Percentiles rank a stretch among this genome's conserved stretches.
Evolutionary conservation across 1,140 invertebrate genomes (phyloP).

Genomic region (Acromyrmex heyeri): DNA sequence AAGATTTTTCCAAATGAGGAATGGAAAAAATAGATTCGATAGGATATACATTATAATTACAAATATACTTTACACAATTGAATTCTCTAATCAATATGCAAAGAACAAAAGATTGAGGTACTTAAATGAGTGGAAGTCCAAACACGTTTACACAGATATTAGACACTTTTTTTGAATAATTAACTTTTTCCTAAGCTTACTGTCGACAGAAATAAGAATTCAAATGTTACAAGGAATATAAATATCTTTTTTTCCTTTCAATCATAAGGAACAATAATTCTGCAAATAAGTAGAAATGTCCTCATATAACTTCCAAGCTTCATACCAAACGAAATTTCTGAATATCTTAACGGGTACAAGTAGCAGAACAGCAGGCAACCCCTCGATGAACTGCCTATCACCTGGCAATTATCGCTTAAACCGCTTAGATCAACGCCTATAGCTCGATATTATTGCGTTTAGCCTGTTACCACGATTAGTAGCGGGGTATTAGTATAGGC

Average conservation of each 20-base stretch:
- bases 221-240: not conserved
- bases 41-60: not conserved
- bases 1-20: not conserved
- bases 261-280: conserved; percentile 3
- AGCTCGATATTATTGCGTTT: conserved; percentile 79
- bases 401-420: conserved; percentile 78
- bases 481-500: conserved; percentile 78
- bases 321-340: not conserved
- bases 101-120: not conserved
- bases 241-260: not conserved
- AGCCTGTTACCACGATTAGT: conserved; percentile 79
- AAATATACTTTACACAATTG: conserved; percentile 4
- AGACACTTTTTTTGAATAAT: not conserved
- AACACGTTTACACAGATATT: not conserved
- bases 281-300: not conserved
- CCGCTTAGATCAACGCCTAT: conserved; percentile 65
- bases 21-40: not conserved
- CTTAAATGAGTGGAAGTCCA: not conserved
- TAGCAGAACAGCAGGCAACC: conserved; percentile 39
- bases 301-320: not conserved
- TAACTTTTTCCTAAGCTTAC: not conserved
- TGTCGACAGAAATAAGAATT: not conserved
- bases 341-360: not conserved
- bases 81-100: not conserved
- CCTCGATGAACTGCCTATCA: conserved; percentile 72